Evolutionary conservation across 1,140 invertebrate species (phyloP), one percentile per base, ranked within the genome.

Genomic region (Octopus sinensis): DNA sequence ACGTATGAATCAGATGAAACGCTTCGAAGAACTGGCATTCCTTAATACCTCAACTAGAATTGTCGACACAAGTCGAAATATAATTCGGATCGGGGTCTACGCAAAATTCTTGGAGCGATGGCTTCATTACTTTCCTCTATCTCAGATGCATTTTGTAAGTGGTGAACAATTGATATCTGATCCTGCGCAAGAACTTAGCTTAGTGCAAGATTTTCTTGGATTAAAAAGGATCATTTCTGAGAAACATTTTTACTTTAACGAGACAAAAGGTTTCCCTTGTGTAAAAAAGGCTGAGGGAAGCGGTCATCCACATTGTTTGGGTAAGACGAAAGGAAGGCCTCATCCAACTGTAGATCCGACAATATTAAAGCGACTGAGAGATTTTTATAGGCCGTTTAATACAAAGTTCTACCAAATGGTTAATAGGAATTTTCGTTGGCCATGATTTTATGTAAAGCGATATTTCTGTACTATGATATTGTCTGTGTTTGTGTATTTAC

Each of bases 211-310:
- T 83, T 98, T 98, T 89, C 92, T 98, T 9, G 94, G 95, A 0
- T 89, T 98, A 5, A 94, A 95, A 85, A 92, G 93, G n/a, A 93
- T 96, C 12, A 95, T 97, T 79, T 95, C 94, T 17, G 95, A 96
- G 83, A 95, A 95, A 86, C 94, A 97, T 88, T 97, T 98, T 90
- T 96, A 96, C 89, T 96, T 97, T 90, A 97, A 97, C 90, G 93
- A 94, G 4, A 96, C 96, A 4, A 97, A 97, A 90, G 96, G 96
- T 0, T 98, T 98, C 89, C 96, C 96, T 0, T 98, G 96, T 88
- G 91, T 97, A 5, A 93, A 95, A 85, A 96, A 96, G 87, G 76
- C 79, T 7, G 95, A 96, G 86, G 93, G 93, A 4, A 92, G 93
- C 17, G 93, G 94, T 4, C 93, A 93, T 12, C 95, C 95, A 0